Evolutionary conservation across 2,113 vertebrate genomes (phyloP).

Genomic region (Recurvirostra avosetta): DNA sequence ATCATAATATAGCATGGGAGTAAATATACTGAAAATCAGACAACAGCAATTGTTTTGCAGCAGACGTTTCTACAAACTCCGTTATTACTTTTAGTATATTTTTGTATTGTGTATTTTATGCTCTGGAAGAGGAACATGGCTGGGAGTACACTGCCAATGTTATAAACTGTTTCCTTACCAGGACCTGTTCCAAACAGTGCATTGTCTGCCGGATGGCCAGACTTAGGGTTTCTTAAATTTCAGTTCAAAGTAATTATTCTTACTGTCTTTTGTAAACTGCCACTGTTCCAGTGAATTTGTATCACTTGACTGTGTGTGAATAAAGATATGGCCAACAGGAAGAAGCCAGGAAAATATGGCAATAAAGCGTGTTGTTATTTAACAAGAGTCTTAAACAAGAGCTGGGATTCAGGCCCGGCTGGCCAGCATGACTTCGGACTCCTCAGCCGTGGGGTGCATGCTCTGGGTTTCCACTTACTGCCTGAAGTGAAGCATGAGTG

Average conservation of each 20-base stretch:
- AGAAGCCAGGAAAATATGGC: background rate
- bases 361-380: background rate
- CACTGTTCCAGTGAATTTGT: conserved; percentile 23
- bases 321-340: background rate
- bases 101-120: conserved; percentile 15
- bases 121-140: background rate
- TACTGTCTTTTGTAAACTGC: conserved; percentile 22
- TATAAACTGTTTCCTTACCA: background rate
- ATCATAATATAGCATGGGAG: background rate
- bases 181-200: background rate
- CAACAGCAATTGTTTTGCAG: conserved; percentile 50
- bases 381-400: background rate
- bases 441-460: background rate
- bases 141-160: background rate
- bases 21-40: conserved; percentile 7
- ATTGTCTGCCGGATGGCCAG: background rate
- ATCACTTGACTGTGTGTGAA: background rate
- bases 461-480: background rate
- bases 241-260: conserved; percentile 4
- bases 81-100: background rate
- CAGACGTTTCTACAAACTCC: conserved; percentile 10
- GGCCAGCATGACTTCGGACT: background rate
- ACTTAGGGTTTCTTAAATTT: background rate
- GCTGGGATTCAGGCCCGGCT: background rate
- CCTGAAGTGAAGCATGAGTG: background rate